These are phyloP conservation scores for Sussaba pulchella DNA, from an alignment of 2,888 invertebrate genomes.

Conservation along the genomic window DNA sequence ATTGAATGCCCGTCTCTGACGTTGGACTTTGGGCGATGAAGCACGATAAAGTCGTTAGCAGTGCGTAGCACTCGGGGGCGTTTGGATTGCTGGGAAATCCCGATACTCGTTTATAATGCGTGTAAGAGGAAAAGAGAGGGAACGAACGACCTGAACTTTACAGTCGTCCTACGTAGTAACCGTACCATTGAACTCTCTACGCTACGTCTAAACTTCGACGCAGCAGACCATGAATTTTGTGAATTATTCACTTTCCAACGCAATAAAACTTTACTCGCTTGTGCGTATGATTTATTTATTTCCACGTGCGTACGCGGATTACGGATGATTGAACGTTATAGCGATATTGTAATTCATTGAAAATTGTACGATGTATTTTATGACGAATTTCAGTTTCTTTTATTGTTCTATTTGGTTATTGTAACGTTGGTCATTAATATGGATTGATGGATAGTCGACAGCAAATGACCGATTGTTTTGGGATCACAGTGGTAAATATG, in stretches of 20 bases:
- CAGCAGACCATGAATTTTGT: background rate
- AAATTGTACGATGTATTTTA: too few species aligned
- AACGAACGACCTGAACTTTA: background rate
- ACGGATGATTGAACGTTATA: too few species aligned
- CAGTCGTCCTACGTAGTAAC: background rate
- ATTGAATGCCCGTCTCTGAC: too few species aligned
- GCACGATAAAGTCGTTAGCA: slow-evolving; percentile 8
- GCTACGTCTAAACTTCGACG: background rate
- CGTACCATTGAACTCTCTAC: slow-evolving; percentile 4
- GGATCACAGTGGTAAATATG: too few species aligned
- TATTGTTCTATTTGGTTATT: too few species aligned
- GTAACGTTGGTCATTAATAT: too few species aligned
- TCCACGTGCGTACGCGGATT: background rate
- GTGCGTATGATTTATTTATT: background rate
- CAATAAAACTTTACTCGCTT: background rate
- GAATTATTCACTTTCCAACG: background rate
- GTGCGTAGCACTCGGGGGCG: background rate
- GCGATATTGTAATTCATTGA: too few species aligned
- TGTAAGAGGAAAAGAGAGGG: too few species aligned
- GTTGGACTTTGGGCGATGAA: too few species aligned
- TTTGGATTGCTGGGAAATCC: slow-evolving; percentile 13
- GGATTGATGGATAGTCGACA: too few species aligned
- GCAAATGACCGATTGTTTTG: too few species aligned
- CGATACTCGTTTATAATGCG: background rate
- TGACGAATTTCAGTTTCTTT: too few species aligned